Evolutionary conservation across 2,797 vertebrate genomes (phyloP).

Genomic region (Pangasius larnaudii): DNA sequence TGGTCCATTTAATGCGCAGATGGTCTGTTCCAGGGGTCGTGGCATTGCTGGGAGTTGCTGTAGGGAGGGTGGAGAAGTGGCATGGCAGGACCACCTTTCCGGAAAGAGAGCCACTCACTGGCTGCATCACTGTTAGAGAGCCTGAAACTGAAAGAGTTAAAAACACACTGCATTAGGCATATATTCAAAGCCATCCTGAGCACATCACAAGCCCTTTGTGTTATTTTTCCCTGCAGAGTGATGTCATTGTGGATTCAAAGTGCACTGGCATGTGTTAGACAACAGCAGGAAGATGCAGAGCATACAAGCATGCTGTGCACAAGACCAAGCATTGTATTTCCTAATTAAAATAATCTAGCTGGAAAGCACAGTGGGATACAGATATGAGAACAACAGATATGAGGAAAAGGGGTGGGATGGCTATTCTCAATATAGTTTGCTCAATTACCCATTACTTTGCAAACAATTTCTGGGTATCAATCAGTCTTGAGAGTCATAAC

Average conservation of each 20-base stretch:
- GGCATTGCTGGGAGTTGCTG: slow-evolving; percentile 76
- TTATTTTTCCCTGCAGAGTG: background rate
- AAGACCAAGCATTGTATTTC: slow-evolving; percentile 22
- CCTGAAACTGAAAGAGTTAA: slow-evolving; percentile 66
- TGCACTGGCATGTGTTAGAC: background rate
- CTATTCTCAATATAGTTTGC: background rate
- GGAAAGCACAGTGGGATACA: slow-evolving; percentile 7
- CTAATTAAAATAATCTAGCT: slow-evolving; percentile 29
- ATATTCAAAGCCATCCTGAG: slow-evolving; percentile 32
- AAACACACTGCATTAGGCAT: slow-evolving; percentile 38
- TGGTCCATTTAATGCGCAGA: slow-evolving; percentile 96
- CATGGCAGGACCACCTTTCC: slow-evolving; percentile 91
- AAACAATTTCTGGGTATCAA: background rate
- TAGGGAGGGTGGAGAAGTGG: slow-evolving; percentile 87
- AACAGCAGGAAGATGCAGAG: slow-evolving; percentile 19
- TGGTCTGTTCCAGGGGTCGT: slow-evolving; percentile 73
- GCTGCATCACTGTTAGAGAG: slow-evolving; percentile 66
- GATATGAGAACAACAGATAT: slow-evolving; percentile 2
- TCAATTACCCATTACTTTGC: slow-evolving; percentile 1
- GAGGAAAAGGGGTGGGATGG: background rate
- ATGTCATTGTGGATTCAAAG: slow-evolving; percentile 5
- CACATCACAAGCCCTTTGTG: slow-evolving; percentile 27
- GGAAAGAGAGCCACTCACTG: slow-evolving; percentile 86
- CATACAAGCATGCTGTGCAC: slow-evolving; percentile 26
- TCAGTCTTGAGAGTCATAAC: background rate